Base-by-base conservation (phyloP, 2,888 invertebrate species). In the Mythimna impura region DNA sequence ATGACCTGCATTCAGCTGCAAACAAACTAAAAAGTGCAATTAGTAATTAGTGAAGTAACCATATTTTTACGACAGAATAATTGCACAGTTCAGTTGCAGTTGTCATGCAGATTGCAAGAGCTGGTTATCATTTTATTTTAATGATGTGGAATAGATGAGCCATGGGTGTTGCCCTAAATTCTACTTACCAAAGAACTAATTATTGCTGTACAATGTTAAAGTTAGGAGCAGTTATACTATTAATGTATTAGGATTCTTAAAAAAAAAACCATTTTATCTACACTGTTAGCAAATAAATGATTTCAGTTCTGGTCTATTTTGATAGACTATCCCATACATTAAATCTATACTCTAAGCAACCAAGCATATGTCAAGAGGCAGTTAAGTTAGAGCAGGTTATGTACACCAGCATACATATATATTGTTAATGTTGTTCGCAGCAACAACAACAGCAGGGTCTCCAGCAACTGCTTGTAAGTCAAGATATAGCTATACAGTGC, bases 381-480 rank as follows among this genome's bases (percentile, higher is more conserved):
- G 65, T 54, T 50, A 62, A 6, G 52, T 63, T 43, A 71, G 71
- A 36, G 20, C 69, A 80, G 69, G 61, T 34, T 55, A 57, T 52
- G 64, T 64, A 78, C 76, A 71, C 74, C 66, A 83, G 70, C 80
- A 85, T 86, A 86, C 83, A 85, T 86, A 86, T 83, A 85, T 90
- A 91, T 88, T 88, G 89, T 91, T 88, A 90, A 89, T 86, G 91
- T 93, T 92, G 92, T 95, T 96, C 97, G 82, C 86, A 98, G 98
- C 98, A 98, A 97, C 98, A 98, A 96, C 98, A 98, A 96, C 98
- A 98, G 97, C 98, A 98, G 96, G 98, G 98, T 95, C 97, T 98
- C 89, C 98, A 98, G 96, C 98, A 98, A 96, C 97, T 98, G 96
- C 97, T 98, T 97, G 98, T 98, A 97, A 98, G 98, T 98, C 95